Evolutionary conservation across 2,888 invertebrate genomes (phyloP).

Genomic region (Netelia virgata): DNA sequence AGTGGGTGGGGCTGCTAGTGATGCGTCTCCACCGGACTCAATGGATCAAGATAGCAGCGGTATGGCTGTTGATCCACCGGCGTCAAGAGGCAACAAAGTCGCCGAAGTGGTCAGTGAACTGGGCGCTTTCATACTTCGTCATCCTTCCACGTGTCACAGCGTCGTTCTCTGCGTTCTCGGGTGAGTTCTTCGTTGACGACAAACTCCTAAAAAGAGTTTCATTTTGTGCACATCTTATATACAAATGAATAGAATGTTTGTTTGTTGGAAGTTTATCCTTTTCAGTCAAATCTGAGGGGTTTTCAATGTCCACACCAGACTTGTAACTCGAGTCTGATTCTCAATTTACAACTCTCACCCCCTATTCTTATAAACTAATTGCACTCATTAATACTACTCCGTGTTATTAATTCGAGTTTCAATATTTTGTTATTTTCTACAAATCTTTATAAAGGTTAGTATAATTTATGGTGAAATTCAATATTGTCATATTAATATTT

Average conservation of each 20-base stretch:
- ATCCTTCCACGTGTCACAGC: constrained; percentile 88
- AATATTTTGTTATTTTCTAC: no score
- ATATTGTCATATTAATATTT: no score
- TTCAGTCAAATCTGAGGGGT: no score
- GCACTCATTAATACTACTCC: no score
- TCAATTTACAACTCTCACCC: no score
- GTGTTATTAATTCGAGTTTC: no score
- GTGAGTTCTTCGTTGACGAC: constrained; percentile 76
- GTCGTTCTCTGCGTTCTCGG: constrained; percentile 88
- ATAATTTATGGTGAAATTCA: no score
- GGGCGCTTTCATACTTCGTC: constrained; percentile 90
- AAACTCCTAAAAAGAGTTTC: constrained; percentile 3
- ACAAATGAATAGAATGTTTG: constrained; percentile 23
- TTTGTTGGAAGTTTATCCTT: no score
- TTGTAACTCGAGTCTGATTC: no score
- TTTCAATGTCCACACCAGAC: no score
- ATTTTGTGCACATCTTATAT: constrained; percentile 39
- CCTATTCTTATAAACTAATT: no score
- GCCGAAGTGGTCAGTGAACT: constrained; percentile 93
- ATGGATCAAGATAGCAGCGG: constrained; percentile 90
- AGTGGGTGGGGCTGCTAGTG: constrained; percentile 89
- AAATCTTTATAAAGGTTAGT: no score
- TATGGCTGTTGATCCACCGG: constrained; percentile 89
- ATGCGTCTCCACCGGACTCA: constrained; percentile 86
- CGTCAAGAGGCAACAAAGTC: constrained; percentile 83